Evolutionary conservation across 2,113 vertebrate genomes (phyloP), one percentile per base, ranked within the genome.

Genomic region (Tympanuchus pallidicinctus): DNA sequence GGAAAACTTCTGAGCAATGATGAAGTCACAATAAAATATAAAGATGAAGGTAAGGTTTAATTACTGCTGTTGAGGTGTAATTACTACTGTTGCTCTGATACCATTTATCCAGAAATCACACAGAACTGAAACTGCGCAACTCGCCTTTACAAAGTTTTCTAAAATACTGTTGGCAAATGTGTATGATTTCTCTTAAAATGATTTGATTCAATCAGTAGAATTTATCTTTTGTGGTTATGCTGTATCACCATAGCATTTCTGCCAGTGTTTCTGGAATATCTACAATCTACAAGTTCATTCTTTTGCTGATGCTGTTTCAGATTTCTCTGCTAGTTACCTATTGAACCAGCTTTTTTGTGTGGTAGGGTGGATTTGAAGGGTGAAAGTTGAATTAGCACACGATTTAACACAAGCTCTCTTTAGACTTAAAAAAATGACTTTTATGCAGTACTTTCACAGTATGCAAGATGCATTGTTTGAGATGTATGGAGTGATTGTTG

Each of bases 1-100:
- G 99, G 99, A 69, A 99, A 99, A 96, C 98, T 99, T 96, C 98
- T 99, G 93, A 99, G 99, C 96, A 99, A 98, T 61, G 99, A 99
- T 56, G 99, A 99, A 98, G 99, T 99, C 90, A 98, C 98, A 96
- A 99, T 99, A 98, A 99, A 99, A 96, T 99, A 99, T 92, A 99
- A 99, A 97, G 99, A 99, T 94, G 99, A 99, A 98, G 99, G 99
- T 99, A 95, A 69, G 89, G 56, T 43, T 95, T 69, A 77, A 77
- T 89, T 67, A 8, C 38, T 70, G 7, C 54, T 57, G 20, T 71
- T 82, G 60, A 43, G 67, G 45, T 76, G 95, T 65, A 86, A 75
- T 93, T 81, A 20, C 40, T 50, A 8, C 30, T 69, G 11, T 86
- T 88, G 19, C 12, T 77, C 42, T 81, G 42, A 27, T 71, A 14